A percentile compares a stretch with the other conserved stretches of the same genome.
These are phyloP conservation scores for Blera fallax DNA, from an alignment of 2,888 invertebrate genomes.

Conservation along the genomic window DNA sequence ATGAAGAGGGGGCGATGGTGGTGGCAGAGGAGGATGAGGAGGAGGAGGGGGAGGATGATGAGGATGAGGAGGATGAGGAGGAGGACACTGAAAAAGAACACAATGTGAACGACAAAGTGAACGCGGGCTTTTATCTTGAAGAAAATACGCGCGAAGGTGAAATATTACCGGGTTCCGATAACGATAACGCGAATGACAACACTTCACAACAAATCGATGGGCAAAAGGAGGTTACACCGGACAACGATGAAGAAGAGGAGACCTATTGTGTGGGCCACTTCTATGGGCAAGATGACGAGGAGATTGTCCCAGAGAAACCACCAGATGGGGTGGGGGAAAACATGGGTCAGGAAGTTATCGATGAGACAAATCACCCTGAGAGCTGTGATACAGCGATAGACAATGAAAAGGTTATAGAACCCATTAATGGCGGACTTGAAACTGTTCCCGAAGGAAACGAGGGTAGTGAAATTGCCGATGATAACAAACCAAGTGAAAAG, in stretches of 20 bases:
- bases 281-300: conserved; percentile 64
- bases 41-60: conserved; percentile 13
- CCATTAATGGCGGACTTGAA: background rate
- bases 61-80: conserved; percentile 4
- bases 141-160: conserved; percentile 5
- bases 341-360: background rate
- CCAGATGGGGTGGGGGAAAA: background rate
- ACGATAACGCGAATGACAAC: conserved; percentile 38
- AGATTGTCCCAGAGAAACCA: background rate
- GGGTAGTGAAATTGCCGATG: background rate
- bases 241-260: conserved; percentile 71
- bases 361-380: background rate
- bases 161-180: background rate
- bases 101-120: conserved; percentile 20
- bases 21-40: conserved; percentile 7
- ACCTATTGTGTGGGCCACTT: conserved; percentile 68
- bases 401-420: background rate
- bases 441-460: conserved; percentile 34
- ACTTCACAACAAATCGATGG: background rate
- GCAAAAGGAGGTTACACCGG: conserved; percentile 31
- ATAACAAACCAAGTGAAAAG: conserved; percentile 1
- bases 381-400: background rate
- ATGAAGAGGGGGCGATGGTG: no score
- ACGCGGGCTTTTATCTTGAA: background rate
- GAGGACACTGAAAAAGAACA: background rate